Base-by-base conservation (phyloP, 2,888 invertebrate genomes). In the Noctuana brunneofusca region DNA sequence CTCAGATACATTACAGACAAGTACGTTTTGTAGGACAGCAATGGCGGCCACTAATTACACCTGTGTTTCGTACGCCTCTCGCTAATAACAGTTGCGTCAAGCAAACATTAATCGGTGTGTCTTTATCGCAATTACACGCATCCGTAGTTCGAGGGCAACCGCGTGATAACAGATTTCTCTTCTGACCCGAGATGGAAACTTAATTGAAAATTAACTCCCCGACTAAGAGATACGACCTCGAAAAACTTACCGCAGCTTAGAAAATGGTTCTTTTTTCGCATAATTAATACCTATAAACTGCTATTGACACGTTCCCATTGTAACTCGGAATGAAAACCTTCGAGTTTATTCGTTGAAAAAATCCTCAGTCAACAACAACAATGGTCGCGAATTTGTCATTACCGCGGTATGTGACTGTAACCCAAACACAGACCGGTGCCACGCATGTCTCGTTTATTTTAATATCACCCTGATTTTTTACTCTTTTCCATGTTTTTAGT, bases 71-170 rank as follows among this genome's bases (percentile, higher is more conserved):
- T 69, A 72, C 76, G 73, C 72, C 73, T 79, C 68, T 71, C 58
- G 67, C 75, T 84, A 82, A 80, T 83, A 81, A 76, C 73, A 65
- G 78, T 84, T 81, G 77, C 81, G 79, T 81, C 76, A 80, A 78
- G 74, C 77, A 75, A 80, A 79, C 78, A 72, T 77, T 89, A 88
- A 89, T 89, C 88, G 82, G 73, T 73, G 72, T 73, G 68, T 78
- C 78, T 85, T 83, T 87, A 84, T 77, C 74, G 76, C 88, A 89
- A 90, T 90, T 89, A 89, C 86, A 89, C 86, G 90, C 89, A 84
- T 87, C 88, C 87, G 80, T 83, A 83, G 79, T 84, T 86, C 81
- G 82, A 84, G 86, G 85, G 84, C 87, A 78, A 74, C 71, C 71
- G 70, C 74, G 75, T 78, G 77, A 80, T 78, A 77, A 72, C 71